Conservation (phyloP, 2,888 invertebrate genomes). For the Conchocele bisecta region DNA sequence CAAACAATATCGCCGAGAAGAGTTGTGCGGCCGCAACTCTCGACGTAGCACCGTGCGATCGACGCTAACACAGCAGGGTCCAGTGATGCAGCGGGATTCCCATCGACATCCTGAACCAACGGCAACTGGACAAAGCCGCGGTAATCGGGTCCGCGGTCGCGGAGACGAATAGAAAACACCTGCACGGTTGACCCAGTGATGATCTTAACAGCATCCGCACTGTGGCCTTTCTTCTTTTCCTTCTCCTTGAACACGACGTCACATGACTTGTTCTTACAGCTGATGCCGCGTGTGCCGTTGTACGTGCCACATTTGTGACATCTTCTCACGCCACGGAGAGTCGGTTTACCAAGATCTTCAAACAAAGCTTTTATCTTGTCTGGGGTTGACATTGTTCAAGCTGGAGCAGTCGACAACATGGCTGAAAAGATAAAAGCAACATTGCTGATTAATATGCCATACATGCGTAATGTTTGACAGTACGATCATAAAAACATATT, state of each 20-base stretch:
- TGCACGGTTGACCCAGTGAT: constrained; percentile 85
- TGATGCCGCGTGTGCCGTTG: constrained; percentile 90
- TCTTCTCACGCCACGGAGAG: constrained; percentile 88
- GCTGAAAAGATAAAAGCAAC: too few relatives aligned
- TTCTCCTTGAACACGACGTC: constrained; percentile 87
- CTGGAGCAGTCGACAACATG: too few relatives aligned
- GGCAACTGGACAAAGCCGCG: constrained; percentile 89
- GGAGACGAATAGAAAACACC: constrained; percentile 88
- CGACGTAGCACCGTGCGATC: constrained; percentile 82
- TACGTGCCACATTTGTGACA: constrained; percentile 90
- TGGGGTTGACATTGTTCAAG: constrained; percentile 54
- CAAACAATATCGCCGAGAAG: constrained; percentile 82
- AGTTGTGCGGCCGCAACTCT: constrained; percentile 77
- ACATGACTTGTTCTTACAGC: constrained; percentile 89
- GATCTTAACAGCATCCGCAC: constrained; percentile 87
- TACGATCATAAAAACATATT: too few relatives aligned
- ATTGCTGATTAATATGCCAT: background rate
- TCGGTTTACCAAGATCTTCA: constrained; percentile 87
- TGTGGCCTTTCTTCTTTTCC: constrained; percentile 84
- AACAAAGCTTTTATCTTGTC: constrained; percentile 81
- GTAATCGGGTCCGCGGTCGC: constrained; percentile 88
- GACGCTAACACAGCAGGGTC: constrained; percentile 77
- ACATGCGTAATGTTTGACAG: too few relatives aligned
- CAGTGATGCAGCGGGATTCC: constrained; percentile 78
- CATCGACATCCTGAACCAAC: constrained; percentile 80